Base-by-base conservation (phyloP, 2,113 vertebrate species). In the Cygnus atratus region DNA sequence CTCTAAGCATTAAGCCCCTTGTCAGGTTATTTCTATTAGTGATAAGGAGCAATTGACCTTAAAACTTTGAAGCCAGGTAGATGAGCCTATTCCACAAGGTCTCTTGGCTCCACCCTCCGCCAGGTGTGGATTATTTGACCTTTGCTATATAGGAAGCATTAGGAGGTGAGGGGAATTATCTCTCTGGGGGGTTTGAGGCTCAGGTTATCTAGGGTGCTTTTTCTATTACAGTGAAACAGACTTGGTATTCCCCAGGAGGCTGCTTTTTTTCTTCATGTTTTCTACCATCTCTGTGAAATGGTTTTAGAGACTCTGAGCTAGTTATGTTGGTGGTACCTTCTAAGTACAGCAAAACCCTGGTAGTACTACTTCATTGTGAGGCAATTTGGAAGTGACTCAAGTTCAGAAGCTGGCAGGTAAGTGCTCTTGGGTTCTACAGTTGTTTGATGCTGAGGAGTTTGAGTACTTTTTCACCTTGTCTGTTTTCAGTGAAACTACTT, bases 81-180 rank as follows among this genome's bases (percentile, higher is more conserved):
- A 39, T 39, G 39, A 39, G 39, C 10, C 39, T 39, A 39, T 39
- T 39, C 39, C 39, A 39, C 39, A 39, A 39, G 39, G 39, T 39
- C 39, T 39, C 39, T 39, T 39, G 39, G 39, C 39, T 39, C 39
- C 39, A 39, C 39, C 39, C 39, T 39, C 25, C 65, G 2, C 13
- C 72, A 46, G 31, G 11, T 4, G 10, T 66, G 59, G 14, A 12
- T 59, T 9, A 1, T 61, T 28, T 83, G 62, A 28, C 31, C 28
- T 84, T 65, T 76, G 37, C 15, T 48, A 2, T 11, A 13, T 14
- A n/a, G n/a, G 62, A 68, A 72, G 39, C 0, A 1, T 50, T n/a
- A 74, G 65, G 35, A 58, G 0, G 0, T 3, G n/a, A 29, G 8
- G 13, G 39, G 39, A 39, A 28, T 55, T 55, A 3, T 50, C 55